Evolutionary conservation across 2,113 vertebrate species (phyloP).

Genomic region (Pteruthius melanotis): DNA sequence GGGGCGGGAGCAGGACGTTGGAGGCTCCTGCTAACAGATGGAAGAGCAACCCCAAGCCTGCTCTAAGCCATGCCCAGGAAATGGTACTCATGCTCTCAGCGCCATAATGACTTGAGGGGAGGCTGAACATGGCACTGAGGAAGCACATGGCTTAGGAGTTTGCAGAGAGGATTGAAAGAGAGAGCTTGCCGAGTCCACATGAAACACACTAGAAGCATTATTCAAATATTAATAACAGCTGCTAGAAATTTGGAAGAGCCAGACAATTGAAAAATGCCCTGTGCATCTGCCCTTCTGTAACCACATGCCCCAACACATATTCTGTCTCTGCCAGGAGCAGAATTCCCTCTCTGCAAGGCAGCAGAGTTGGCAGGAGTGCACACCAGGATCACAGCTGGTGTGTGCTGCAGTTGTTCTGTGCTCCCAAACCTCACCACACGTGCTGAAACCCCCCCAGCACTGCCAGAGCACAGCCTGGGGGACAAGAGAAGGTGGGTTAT

Average conservation of each 20-base stretch:
- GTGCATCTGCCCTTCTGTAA: neutral
- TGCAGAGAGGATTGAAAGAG: neutral
- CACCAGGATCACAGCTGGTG: neutral
- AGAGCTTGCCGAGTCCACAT: neutral
- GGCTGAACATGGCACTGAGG: neutral
- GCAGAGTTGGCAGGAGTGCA: neutral
- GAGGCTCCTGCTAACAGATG: neutral
- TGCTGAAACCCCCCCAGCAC: neutral
- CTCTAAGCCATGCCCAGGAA: neutral
- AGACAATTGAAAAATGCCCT: neutral
- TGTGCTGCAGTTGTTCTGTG: neutral
- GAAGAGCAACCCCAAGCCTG: neutral
- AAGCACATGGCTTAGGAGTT: neutral
- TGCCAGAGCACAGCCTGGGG: neutral
- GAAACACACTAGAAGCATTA: neutral
- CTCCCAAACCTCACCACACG: neutral
- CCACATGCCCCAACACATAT: neutral
- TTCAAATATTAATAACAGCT: slow-evolving; percentile 29
- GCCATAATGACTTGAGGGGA: neutral
- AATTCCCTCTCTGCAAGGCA: neutral
- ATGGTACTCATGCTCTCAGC: neutral
- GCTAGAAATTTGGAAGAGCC: neutral
- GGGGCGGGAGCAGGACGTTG: neutral
- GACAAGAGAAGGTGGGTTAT: neutral
- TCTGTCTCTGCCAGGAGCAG: neutral